A percentile compares a stretch with the other conserved stretches of the same genome.
Conservation (phyloP, 2,797 vertebrate species). For the Tokudaia tokunoshimensis region DNA sequence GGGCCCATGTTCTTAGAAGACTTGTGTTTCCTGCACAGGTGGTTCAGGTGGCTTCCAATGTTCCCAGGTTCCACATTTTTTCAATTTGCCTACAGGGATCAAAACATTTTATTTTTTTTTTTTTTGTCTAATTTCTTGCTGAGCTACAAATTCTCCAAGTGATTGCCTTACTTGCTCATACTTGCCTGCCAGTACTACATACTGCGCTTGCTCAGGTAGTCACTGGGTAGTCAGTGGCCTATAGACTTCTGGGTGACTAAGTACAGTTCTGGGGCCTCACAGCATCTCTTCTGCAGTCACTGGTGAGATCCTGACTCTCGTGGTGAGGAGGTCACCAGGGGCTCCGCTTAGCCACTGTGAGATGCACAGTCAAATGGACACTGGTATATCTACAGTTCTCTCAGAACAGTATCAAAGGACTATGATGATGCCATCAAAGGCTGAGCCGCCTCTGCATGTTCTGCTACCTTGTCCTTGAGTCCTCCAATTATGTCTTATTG, state of each 20-base stretch:
- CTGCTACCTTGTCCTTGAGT: neutral
- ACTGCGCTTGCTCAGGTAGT: neutral
- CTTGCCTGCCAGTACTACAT: neutral
- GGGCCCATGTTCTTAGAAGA: neutral
- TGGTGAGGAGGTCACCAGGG: neutral
- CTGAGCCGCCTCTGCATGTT: neutral
- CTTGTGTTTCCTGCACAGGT: neutral
- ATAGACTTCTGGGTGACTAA: neutral
- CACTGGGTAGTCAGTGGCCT: neutral
- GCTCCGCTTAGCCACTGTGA: neutral
- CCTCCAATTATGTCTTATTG: neutral
- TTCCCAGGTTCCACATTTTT: neutral
- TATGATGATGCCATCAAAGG: neutral
- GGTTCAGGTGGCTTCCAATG: neutral
- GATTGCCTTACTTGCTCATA: neutral
- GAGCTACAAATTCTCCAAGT: neutral
- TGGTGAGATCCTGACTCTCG: neutral
- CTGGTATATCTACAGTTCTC: rapidly evolving
- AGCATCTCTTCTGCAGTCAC: neutral
- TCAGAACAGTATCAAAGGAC: neutral
- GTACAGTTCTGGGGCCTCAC: too few relatives aligned
- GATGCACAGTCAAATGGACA: neutral
- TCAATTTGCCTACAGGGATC: neutral
- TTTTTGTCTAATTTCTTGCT: constrained; percentile 26
- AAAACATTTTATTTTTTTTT: neutral